Evolutionary conservation across 1,140 invertebrate species (phyloP).

Genomic region (Ganaspis sp.): DNA sequence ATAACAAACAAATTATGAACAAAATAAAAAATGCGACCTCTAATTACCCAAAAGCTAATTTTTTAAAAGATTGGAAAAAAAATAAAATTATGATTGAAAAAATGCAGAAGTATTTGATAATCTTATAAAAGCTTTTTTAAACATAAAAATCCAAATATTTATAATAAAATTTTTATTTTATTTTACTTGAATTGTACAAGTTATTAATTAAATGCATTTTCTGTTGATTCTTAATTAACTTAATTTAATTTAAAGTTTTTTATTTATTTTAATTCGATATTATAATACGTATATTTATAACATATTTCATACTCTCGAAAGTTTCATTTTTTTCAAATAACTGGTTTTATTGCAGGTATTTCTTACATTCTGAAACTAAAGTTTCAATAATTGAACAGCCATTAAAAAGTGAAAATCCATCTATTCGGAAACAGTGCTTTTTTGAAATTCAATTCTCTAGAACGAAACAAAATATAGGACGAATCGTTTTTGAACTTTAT

Average conservation of each 20-base stretch:
- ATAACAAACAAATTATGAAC: constrained; percentile 56
- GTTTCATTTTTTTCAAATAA: no score
- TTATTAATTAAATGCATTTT: neutral
- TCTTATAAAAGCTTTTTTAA: neutral
- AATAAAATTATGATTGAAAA: constrained; percentile 41
- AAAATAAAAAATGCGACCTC: constrained; percentile 45
- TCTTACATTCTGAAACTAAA: neutral
- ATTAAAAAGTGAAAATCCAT: constrained; percentile 33
- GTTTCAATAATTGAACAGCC: constrained; percentile 16
- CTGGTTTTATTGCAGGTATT: constrained; percentile 30
- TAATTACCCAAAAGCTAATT: constrained; percentile 49
- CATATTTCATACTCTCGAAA: no score
- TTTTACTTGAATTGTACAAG: no score
- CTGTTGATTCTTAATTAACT: neutral
- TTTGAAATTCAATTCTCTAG: constrained; percentile 65
- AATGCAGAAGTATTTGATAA: constrained; percentile 45
- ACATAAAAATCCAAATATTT: no score
- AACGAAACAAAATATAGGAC: constrained; percentile 69
- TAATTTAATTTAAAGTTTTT: constrained; percentile 34
- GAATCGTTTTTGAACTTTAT: constrained; percentile 79
- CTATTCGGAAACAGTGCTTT: constrained; percentile 60
- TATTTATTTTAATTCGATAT: no score
- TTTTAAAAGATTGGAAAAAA: constrained; percentile 56
- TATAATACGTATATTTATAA: no score
- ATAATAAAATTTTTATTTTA: no score